Evolutionary conservation across 2,888 invertebrate genomes (phyloP).

Genomic region (Sipha maydis): DNA sequence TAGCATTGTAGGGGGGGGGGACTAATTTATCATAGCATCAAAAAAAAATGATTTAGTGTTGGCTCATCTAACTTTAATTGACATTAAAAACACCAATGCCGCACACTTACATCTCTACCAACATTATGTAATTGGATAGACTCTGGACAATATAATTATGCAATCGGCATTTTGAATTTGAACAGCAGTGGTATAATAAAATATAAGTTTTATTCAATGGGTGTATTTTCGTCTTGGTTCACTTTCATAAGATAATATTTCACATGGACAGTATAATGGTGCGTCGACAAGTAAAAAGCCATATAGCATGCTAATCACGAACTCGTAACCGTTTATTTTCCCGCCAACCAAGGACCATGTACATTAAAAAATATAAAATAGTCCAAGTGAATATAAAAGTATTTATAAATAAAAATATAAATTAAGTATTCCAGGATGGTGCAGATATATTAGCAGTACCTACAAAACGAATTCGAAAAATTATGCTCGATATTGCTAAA

Average conservation of each 20-base stretch:
- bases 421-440: background rate
- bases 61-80: background rate
- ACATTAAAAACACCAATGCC: background rate
- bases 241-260: conserved; percentile 51
- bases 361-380: background rate
- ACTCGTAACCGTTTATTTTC: conserved; percentile 13
- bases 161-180: conserved; percentile 37
- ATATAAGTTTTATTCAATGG: conserved; percentile 32
- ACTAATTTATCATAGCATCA: background rate
- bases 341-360: background rate
- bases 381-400: background rate
- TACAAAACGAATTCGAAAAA: background rate
- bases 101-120: background rate
- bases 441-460: too few relatives aligned
- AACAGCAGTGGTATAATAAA: conserved; percentile 15
- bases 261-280: background rate
- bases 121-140: background rate
- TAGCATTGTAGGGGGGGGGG: too few relatives aligned
- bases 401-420: background rate
- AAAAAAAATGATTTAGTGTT: background rate
- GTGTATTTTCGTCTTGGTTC: conserved; percentile 36
- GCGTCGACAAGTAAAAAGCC: background rate
- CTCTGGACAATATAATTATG: conserved; percentile 28
- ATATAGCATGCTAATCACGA: conserved; percentile 29
- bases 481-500: background rate